A percentile compares a stretch with the other conserved stretches of the same genome.
phyloP scores from a whole-genome alignment of 2,888 invertebrate species.

The Strigamia crassipes region DNA sequence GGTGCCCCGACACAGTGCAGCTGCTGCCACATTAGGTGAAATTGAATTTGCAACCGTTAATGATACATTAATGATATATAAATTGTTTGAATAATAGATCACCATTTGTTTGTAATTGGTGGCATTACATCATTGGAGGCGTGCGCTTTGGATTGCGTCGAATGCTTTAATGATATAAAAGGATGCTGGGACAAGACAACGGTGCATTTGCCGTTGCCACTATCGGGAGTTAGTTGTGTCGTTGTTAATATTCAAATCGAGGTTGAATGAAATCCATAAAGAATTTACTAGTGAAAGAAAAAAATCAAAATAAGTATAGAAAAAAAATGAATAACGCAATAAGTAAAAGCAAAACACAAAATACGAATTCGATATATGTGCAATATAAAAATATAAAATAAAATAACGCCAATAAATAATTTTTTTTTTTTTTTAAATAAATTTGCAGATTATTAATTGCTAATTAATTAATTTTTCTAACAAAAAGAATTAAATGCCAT shows the following conservation, averaged over 20 bases:
- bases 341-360: too few species aligned
- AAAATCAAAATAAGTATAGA: not conserved
- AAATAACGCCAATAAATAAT: too few species aligned
- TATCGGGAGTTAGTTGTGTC: slow-evolving; percentile 43
- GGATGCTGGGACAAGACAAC: slow-evolving; percentile 25
- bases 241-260: slow-evolving; percentile 23
- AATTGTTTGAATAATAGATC: not conserved
- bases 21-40: slow-evolving; percentile 12
- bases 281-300: not conserved
- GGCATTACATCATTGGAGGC: slow-evolving; percentile 47
- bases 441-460: too few species aligned
- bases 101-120: slow-evolving; percentile 41
- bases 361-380: too few species aligned
- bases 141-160: slow-evolving; percentile 44
- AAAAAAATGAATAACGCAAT: not conserved
- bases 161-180: slow-evolving; percentile 44
- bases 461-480: too few species aligned
- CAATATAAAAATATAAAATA: too few species aligned
- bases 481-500: not conserved
- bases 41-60: not conserved
- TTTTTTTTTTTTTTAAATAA: too few species aligned
- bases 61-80: not conserved
- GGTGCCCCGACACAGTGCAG: slow-evolving; percentile 45
- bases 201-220: slow-evolving; percentile 39
- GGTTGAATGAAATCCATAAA: not conserved